A percentile compares a stretch with the other conserved stretches of the same genome.
Evolutionary conservation across 2,113 vertebrate genomes (phyloP).

Genomic region (Corythornis vintsioides): DNA sequence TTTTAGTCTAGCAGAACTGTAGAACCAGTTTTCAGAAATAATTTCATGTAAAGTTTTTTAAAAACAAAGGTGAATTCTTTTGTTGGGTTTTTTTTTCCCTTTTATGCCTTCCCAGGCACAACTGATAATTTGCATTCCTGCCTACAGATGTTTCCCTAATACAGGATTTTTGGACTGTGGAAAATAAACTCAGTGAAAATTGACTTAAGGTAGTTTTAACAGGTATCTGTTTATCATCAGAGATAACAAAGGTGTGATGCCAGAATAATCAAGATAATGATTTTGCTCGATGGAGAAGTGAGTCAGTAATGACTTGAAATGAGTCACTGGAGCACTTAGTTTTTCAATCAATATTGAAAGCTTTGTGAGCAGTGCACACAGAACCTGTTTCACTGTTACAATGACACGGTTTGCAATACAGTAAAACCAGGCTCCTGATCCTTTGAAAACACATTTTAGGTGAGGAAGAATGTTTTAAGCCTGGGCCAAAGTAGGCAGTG

Average conservation of each 20-base stretch:
- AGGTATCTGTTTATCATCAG: not conserved
- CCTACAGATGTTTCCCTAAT: conserved; percentile 45
- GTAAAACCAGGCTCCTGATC: not conserved
- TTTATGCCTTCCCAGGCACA: not conserved
- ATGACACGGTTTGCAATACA: not conserved
- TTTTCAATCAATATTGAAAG: not conserved
- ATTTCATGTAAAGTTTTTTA: not conserved
- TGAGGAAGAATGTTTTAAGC: not conserved
- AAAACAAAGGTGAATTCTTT: not conserved
- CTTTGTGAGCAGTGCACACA: not conserved
- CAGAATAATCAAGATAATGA: not conserved
- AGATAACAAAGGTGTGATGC: not conserved
- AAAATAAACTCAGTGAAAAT: conserved; percentile 1
- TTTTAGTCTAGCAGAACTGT: not conserved
- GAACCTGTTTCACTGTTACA: rapidly evolving
- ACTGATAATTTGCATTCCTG: conserved; percentile 24
- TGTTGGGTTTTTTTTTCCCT: not conserved
- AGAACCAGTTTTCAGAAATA: not conserved
- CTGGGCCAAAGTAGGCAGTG: not conserved
- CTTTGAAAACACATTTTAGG: not conserved
- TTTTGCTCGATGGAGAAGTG: not conserved
- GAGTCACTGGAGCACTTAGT: not conserved
- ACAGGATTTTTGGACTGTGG: not conserved
- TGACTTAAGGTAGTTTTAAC: conserved; percentile 7
- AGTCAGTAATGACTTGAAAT: not conserved